A percentile compares a stretch with the other conserved stretches of the same genome.
These are phyloP conservation scores for Tineola bisselliella DNA, from an alignment of 2,888 invertebrate species.

Conservation along the genomic window DNA sequence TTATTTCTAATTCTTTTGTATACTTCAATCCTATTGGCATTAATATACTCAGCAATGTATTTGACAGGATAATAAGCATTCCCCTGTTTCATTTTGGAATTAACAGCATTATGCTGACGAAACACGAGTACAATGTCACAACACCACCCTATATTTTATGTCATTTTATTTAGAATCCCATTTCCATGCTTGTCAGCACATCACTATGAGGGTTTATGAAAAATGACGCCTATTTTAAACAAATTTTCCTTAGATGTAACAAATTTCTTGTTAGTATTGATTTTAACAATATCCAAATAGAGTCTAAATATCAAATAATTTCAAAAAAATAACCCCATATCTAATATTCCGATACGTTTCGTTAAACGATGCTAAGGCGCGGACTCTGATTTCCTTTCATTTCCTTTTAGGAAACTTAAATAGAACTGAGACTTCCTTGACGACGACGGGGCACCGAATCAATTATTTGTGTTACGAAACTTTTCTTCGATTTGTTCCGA, in stretches of 20 bases:
- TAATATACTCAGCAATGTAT: conserved; percentile 35
- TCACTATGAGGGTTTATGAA: not conserved
- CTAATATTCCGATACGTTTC: conserved; percentile 52
- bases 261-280: no score
- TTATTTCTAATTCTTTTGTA: not conserved
- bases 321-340: not conserved
- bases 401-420: conserved; percentile 68
- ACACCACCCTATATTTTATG: not conserved
- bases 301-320: no score
- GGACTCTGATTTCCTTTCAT: conserved; percentile 64
- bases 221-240: not conserved
- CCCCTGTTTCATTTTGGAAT: conserved; percentile 46
- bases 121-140: conserved; percentile 20
- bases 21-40: not conserved
- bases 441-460: conserved; percentile 49
- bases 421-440: conserved; percentile 63
- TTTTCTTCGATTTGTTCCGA: conserved; percentile 46
- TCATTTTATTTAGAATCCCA: conserved; percentile 7
- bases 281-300: no score
- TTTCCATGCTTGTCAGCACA: conserved; percentile 4
- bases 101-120: conserved; percentile 41
- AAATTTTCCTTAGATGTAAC: no score
- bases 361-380: conserved; percentile 55
- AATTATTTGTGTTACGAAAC: conserved; percentile 61
- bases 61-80: conserved; percentile 61